Evolutionary conservation across 2,797 vertebrate species (phyloP).

Genomic region (Liasis olivaceus): DNA sequence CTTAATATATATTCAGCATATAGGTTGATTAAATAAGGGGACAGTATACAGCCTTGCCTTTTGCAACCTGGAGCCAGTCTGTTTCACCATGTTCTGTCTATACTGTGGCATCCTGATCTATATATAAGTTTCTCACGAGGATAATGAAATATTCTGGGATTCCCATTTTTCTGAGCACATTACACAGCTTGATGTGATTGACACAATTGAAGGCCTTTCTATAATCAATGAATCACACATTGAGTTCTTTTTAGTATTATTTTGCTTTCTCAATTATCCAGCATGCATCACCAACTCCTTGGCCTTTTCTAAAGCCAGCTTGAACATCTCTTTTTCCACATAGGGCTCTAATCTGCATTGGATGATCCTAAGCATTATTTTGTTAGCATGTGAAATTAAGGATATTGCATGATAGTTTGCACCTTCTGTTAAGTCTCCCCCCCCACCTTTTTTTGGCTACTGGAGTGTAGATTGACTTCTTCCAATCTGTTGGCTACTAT

Average conservation of each 20-base stretch:
- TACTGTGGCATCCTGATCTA: background rate
- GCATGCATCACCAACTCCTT: background rate
- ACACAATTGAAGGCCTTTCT: background rate
- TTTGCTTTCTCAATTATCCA: background rate
- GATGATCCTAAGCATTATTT: background rate
- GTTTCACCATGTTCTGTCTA: background rate
- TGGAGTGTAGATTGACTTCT: background rate
- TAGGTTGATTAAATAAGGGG: background rate
- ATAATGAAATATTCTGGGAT: background rate
- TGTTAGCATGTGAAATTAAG: background rate
- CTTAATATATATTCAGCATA: background rate
- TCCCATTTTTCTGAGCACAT: background rate
- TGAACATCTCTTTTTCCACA: background rate
- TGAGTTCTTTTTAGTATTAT: background rate
- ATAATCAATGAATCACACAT: background rate
- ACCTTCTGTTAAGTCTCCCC: background rate
- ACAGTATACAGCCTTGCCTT: background rate
- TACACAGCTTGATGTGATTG: background rate
- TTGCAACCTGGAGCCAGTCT: background rate
- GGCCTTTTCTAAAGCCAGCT: background rate
- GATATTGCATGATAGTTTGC: background rate
- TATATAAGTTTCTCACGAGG: background rate
- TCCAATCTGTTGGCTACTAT: background rate
- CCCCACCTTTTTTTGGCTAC: background rate
- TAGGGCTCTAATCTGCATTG: background rate